These are phyloP conservation scores for Moxostoma hubbsi DNA, from an alignment of 2,797 vertebrate genomes.

Conservation along the genomic window DNA sequence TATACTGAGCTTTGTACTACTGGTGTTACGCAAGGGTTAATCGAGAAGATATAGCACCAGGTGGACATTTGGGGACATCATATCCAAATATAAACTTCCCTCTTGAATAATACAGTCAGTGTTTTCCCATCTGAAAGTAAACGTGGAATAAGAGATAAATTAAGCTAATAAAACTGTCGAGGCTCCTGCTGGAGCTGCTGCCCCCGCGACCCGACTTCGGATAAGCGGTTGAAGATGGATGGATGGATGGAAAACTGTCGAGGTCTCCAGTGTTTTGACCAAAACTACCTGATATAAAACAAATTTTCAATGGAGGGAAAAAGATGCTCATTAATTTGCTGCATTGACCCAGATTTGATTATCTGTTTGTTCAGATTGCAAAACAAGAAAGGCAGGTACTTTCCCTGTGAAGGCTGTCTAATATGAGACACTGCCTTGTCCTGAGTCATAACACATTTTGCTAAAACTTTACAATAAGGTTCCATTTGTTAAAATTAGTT, in stretches of 20 bases:
- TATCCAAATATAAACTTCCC: slow-evolving; percentile 13
- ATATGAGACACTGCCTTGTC: slow-evolving; percentile 48
- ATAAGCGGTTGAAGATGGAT: too few relatives aligned
- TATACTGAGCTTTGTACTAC: background rate
- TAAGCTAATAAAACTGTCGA: background rate
- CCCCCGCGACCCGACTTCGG: too few relatives aligned
- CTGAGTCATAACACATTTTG: slow-evolving; percentile 57
- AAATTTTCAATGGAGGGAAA: background rate
- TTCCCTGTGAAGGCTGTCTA: slow-evolving; percentile 66
- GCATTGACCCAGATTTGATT: background rate
- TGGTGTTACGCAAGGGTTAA: background rate
- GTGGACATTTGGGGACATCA: background rate
- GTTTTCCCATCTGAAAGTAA: slow-evolving; percentile 2
- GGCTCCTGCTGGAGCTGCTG: too few relatives aligned
- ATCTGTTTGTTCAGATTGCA: slow-evolving; percentile 11
- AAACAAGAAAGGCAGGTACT: slow-evolving; percentile 68
- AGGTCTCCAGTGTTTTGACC: background rate
- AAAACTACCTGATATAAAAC: background rate
- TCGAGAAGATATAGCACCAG: background rate
- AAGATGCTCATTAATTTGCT: background rate
- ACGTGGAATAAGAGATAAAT: slow-evolving; percentile 4
- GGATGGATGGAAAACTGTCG: too few relatives aligned
- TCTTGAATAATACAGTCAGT: background rate
- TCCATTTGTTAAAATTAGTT: too few relatives aligned
- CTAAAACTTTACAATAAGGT: too few relatives aligned